Conservation (phyloP, 2,113 vertebrate species). For the Odocoileus hemionus region DNA sequence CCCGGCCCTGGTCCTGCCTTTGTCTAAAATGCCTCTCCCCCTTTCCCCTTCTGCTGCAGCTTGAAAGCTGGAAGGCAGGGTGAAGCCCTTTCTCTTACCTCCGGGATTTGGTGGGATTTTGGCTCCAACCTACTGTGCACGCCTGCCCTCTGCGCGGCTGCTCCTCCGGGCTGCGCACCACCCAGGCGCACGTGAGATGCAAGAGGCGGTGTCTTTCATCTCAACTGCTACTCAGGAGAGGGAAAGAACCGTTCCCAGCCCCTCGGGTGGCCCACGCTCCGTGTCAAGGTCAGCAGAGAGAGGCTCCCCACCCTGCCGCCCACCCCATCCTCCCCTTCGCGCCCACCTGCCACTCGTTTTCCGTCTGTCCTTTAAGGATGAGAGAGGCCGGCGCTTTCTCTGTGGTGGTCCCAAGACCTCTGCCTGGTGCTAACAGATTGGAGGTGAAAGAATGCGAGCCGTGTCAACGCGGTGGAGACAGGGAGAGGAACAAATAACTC, state of each 20-base stretch:
- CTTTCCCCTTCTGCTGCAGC: fast-evolving
- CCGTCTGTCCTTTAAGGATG: fast-evolving
- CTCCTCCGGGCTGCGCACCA: fast-evolving
- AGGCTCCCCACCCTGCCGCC: background rate
- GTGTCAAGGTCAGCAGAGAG: too few relatives aligned
- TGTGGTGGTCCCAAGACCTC: constrained; percentile 75
- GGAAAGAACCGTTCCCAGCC: fast-evolving
- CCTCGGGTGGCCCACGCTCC: fast-evolving
- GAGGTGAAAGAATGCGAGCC: constrained; percentile 73
- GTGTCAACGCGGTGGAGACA: constrained; percentile 79
- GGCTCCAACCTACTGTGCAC: background rate
- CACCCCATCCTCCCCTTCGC: fast-evolving
- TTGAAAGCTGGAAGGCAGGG: fast-evolving
- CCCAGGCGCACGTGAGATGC: background rate
- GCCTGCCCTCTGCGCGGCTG: fast-evolving
- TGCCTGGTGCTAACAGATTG: constrained; percentile 42
- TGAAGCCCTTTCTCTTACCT: background rate
- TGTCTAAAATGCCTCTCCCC: background rate
- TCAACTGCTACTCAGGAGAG: background rate
- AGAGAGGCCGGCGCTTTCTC: background rate
- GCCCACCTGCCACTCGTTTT: fast-evolving
- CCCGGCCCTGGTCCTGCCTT: fast-evolving
- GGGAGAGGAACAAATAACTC: constrained; percentile 78
- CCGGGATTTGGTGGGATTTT: background rate
- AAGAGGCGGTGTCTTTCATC: fast-evolving